Evolutionary conservation across 2,113 vertebrate species (phyloP).

Genomic region (Ceyx melanurus): DNA sequence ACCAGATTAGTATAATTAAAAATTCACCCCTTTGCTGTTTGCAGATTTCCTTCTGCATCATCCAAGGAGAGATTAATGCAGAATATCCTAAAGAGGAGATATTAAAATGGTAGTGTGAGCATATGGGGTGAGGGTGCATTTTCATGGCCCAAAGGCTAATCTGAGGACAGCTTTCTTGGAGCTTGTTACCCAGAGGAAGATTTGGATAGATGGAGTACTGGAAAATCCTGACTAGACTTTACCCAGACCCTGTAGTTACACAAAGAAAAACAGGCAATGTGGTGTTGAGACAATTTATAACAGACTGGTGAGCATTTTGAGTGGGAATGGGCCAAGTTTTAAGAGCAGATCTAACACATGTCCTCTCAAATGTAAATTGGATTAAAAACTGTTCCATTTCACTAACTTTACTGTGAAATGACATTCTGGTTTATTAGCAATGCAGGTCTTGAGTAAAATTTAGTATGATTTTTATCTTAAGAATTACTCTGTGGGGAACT

Average conservation of each 20-base stretch:
- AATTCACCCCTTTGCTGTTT: neutral
- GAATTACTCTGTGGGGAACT: slow-evolving; percentile 6
- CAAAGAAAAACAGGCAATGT: slow-evolving; percentile 12
- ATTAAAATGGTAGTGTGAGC: neutral
- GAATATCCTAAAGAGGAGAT: neutral
- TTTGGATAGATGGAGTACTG: neutral
- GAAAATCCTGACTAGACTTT: slow-evolving; percentile 38
- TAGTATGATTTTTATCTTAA: slow-evolving; percentile 35
- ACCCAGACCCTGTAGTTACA: slow-evolving; percentile 23
- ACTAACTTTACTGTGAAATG: slow-evolving; percentile 37
- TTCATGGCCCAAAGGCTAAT: neutral
- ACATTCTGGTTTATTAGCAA: slow-evolving; percentile 54
- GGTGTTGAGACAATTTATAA: slow-evolving; percentile 19
- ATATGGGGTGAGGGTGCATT: neutral
- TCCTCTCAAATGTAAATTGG: slow-evolving; percentile 57
- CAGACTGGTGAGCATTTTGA: slow-evolving; percentile 46
- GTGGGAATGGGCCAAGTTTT: slow-evolving; percentile 46
- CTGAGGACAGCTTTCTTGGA: neutral
- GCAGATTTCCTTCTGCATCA: neutral
- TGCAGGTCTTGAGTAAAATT: slow-evolving; percentile 43
- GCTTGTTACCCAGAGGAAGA: neutral
- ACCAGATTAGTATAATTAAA: neutral
- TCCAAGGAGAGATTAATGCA: neutral
- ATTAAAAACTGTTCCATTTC: slow-evolving; percentile 50
- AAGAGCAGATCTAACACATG: slow-evolving; percentile 38